These are phyloP conservation scores for Sylvia borin DNA, from an alignment of 2,797 vertebrate genomes.

Conservation along the genomic window DNA sequence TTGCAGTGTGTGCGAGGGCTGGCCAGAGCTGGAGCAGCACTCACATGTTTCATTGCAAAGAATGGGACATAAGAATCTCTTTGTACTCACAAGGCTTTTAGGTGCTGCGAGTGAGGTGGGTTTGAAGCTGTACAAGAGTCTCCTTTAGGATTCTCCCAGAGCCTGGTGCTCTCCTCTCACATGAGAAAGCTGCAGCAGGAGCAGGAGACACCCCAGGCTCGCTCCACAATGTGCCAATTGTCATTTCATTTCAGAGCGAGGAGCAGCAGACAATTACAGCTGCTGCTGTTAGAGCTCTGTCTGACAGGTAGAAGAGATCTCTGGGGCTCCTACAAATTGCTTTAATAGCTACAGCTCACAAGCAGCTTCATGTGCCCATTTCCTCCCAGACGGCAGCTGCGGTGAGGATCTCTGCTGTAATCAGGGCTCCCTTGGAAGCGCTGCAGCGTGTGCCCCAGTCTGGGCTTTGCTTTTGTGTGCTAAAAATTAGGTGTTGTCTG, in stretches of 20 bases:
- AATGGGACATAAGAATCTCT: not conserved
- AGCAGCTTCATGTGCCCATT: not conserved
- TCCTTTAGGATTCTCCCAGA: not conserved
- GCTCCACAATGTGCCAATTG: not conserved
- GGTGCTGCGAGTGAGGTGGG: not conserved
- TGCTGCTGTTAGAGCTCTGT: not conserved
- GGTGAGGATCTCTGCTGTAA: not conserved
- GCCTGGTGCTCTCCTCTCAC: accelerated
- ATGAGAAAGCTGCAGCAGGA: not conserved
- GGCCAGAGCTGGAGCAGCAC: not conserved
- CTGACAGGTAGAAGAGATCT: not conserved
- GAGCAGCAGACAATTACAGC: not conserved
- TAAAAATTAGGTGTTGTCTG: not conserved
- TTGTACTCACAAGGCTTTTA: not conserved
- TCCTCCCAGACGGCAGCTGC: not conserved
- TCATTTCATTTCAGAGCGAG: not conserved
- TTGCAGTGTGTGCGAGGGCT: not conserved
- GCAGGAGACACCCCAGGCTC: not conserved
- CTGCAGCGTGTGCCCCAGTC: not conserved
- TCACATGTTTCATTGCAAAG: not conserved
- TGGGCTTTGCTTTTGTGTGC: not conserved
- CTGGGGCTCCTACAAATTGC: not conserved
- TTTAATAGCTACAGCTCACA: not conserved
- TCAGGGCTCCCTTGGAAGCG: accelerated
- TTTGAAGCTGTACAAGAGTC: not conserved